phyloP scores from a whole-genome alignment of 2,797 vertebrate species.

The Spinus olivaceus region DNA sequence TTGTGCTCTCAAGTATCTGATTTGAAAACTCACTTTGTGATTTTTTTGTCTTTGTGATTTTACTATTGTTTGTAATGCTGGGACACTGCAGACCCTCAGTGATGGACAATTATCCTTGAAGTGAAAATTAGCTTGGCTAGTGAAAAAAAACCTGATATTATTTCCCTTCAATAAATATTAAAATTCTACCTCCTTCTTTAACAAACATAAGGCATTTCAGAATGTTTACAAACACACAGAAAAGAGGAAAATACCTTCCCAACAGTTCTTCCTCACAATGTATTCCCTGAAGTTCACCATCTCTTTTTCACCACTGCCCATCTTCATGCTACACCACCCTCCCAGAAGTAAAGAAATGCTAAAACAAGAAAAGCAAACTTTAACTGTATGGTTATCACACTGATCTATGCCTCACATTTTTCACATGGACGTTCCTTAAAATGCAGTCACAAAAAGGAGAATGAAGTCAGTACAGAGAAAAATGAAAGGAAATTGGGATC shows the following conservation, averaged over 20 bases:
- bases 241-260: not conserved
- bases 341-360: not conserved
- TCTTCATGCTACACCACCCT: not conserved
- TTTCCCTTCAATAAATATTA: not conserved
- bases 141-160: not conserved
- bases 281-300: not conserved
- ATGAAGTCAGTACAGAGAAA: not conserved
- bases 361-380: not conserved
- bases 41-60: not conserved
- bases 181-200: not conserved
- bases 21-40: not conserved
- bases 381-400: not conserved
- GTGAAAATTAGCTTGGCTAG: not conserved
- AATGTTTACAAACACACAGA: not conserved
- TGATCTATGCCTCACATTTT: not conserved
- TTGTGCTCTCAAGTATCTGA: not conserved
- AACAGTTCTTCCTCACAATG: not conserved
- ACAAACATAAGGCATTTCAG: not conserved
- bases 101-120: not conserved
- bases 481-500: not conserved
- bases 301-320: not conserved
- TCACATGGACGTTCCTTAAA: not conserved
- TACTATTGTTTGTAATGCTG: not conserved
- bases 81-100: not conserved
- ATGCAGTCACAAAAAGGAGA: not conserved